Evolutionary conservation across 2,797 vertebrate genomes (phyloP).

Genomic region (Platyrinchus mystaceus): DNA sequence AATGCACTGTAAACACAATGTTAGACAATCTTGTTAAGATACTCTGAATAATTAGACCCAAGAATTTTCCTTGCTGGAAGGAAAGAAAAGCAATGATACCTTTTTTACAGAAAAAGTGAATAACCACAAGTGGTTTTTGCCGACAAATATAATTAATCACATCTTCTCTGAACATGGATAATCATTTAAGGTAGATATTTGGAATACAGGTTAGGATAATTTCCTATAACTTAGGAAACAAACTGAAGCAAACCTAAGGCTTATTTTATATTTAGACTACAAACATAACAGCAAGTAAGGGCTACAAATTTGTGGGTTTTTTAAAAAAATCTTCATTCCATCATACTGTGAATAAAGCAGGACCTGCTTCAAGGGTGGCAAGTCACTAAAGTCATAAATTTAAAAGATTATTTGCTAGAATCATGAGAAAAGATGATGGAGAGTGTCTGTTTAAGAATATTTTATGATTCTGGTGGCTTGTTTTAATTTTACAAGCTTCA

Average conservation of each 20-base stretch:
- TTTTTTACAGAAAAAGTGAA: background rate
- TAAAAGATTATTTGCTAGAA: background rate
- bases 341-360: background rate
- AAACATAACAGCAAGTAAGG: background rate
- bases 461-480: background rate
- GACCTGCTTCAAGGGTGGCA: background rate
- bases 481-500: background rate
- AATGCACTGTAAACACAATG: background rate
- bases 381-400: background rate
- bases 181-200: background rate
- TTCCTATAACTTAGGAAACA: background rate
- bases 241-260: background rate
- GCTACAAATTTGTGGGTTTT: background rate
- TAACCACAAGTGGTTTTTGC: background rate
- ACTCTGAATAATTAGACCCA: background rate
- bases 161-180: background rate
- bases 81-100: background rate
- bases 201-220: rapidly evolving
- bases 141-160: background rate
- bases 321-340: background rate
- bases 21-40: background rate
- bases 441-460: background rate
- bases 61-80: background rate
- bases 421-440: background rate
- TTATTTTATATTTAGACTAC: background rate